These are phyloP conservation scores for Bothrops jararaca DNA, from an alignment of 2,113 vertebrate species.

Conservation along the genomic window DNA sequence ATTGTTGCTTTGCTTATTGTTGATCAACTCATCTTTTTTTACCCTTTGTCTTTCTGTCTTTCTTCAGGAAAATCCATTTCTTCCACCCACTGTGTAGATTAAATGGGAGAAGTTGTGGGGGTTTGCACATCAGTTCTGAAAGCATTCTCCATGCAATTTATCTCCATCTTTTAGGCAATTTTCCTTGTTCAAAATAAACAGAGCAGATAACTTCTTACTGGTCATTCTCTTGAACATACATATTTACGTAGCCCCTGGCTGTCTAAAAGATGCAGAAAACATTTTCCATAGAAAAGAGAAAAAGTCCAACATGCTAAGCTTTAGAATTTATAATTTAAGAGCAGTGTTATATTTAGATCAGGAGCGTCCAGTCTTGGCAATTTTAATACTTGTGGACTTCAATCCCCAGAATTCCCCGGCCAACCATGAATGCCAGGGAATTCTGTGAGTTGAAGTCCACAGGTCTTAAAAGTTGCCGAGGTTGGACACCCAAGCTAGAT, in stretches of 20 bases:
- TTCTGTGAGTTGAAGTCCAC: too few species aligned
- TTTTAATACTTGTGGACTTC: too few species aligned
- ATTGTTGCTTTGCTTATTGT: not conserved
- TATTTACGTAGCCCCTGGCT: not conserved
- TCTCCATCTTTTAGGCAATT: not conserved
- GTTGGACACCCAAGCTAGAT: too few species aligned
- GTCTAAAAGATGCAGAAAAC: not conserved
- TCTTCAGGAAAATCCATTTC: not conserved
- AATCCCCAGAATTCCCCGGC: too few species aligned
- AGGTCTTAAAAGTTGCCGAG: too few species aligned
- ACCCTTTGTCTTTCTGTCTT: not conserved
- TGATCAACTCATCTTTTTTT: not conserved
- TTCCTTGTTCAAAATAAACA: not conserved
- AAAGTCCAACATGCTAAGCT: not conserved
- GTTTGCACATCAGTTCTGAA: not conserved
- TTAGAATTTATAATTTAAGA: not conserved
- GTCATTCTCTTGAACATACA: not conserved
- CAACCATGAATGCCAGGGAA: too few species aligned
- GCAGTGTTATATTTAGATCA: not conserved
- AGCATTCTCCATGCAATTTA: not conserved
- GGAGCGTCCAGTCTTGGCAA: too few species aligned
- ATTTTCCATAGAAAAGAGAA: not conserved
- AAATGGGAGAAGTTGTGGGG: not conserved
- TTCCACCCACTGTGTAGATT: not conserved
- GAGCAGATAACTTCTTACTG: not conserved